Percentiles rank a stretch among this genome's conserved stretches.
Conservation (phyloP, 2,797 vertebrate species). For the Galago senegalensis region DNA sequence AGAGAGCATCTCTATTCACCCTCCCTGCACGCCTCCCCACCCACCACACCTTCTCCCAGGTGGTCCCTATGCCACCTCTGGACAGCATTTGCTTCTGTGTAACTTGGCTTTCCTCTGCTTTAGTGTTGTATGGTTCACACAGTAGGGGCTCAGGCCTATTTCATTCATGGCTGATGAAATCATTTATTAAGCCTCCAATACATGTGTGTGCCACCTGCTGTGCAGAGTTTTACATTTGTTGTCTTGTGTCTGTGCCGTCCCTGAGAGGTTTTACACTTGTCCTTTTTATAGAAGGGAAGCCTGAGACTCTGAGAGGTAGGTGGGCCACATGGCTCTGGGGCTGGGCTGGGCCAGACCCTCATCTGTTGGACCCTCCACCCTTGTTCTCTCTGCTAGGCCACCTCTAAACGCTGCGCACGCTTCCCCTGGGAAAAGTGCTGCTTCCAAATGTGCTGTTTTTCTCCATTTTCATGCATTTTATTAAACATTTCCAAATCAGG, state of each 20-base stretch:
- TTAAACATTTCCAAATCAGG: slow-evolving; percentile 75
- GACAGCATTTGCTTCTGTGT: neutral
- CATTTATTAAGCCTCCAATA: neutral
- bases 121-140: rapidly evolving
- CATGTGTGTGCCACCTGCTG: neutral
- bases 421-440: neutral
- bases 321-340: neutral
- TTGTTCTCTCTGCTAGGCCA: rapidly evolving
- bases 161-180: neutral
- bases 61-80: rapidly evolving
- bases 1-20: neutral
- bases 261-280: neutral
- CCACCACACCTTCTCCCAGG: neutral
- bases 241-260: rapidly evolving
- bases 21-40: neutral
- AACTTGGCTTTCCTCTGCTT: neutral
- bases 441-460: slow-evolving; percentile 63
- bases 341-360: neutral
- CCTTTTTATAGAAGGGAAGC: neutral
- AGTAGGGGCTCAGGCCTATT: rapidly evolving
- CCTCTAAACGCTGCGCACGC: rapidly evolving
- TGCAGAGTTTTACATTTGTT: no score
- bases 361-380: neutral
- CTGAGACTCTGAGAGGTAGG: rapidly evolving
- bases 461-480: slow-evolving; percentile 58